Percentiles rank a stretch among this genome's conserved stretches.
Conservation (phyloP, 1,140 invertebrate genomes). For the Palaemon carinicauda region DNA sequence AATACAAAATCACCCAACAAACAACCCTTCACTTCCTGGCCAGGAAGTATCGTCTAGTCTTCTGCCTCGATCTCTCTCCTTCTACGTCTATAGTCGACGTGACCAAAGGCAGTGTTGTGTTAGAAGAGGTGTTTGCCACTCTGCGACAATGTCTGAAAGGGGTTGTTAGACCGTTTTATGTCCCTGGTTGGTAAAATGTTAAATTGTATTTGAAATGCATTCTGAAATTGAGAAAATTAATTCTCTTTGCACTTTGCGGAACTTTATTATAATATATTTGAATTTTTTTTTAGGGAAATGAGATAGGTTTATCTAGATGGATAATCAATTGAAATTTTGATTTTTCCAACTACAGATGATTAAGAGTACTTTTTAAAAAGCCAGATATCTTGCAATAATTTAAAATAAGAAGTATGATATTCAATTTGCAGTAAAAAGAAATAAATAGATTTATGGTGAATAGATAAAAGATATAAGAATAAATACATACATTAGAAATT, state of each 20-base stretch:
- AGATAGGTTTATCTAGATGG: no score
- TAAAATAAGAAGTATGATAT: no score
- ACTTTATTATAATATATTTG: not conserved
- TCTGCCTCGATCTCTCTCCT: slow-evolving; percentile 83
- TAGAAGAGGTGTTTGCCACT: slow-evolving; percentile 74
- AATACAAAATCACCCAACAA: slow-evolving; percentile 69
- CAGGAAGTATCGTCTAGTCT: slow-evolving; percentile 75
- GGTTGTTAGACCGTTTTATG: slow-evolving; percentile 69
- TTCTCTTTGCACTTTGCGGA: not conserved
- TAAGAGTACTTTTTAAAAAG: no score
- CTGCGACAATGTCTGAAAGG: slow-evolving; percentile 74
- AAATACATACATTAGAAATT: no score
- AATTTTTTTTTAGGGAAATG: not conserved
- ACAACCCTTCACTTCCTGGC: slow-evolving; percentile 69
- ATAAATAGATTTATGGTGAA: no score
- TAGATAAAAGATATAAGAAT: no score
- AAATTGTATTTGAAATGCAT: no score
- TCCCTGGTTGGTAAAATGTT: slow-evolving; percentile 67
- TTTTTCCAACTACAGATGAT: no score
- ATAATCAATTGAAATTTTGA: no score
- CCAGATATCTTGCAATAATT: no score
- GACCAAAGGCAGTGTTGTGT: slow-evolving; percentile 74
- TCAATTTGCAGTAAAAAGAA: no score
- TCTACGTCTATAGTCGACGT: slow-evolving; percentile 79
- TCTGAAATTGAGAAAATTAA: not conserved